A percentile compares a stretch with the other conserved stretches of the same genome.
These are phyloP conservation scores for Chaetops frenatus DNA, from an alignment of 2,113 vertebrate genomes.

Conservation along the genomic window DNA sequence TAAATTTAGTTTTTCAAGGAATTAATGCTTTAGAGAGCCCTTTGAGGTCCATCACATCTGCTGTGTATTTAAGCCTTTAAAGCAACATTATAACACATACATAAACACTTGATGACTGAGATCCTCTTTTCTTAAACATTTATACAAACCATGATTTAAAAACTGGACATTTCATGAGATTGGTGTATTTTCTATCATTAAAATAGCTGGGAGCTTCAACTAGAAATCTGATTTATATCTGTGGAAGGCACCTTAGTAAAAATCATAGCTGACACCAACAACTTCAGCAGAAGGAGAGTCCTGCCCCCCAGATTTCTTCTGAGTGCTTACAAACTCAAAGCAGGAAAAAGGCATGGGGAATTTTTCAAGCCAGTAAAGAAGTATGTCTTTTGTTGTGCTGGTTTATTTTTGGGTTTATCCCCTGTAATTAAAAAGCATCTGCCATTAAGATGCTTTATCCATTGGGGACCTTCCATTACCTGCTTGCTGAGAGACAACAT, in stretches of 20 bases:
- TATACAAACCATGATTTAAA: neutral
- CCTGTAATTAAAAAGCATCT: neutral
- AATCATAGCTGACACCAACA: neutral
- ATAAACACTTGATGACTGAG: neutral
- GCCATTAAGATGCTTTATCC: neutral
- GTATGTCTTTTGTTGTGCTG: accelerated
- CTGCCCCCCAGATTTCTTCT: neutral
- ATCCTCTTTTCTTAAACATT: neutral
- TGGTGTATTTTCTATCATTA: neutral
- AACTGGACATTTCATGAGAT: neutral
- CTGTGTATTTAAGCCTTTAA: neutral
- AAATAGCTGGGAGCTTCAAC: neutral
- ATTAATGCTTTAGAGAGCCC: neutral
- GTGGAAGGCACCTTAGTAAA: neutral
- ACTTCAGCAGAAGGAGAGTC: neutral
- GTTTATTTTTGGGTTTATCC: neutral
- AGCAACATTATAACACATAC: neutral
- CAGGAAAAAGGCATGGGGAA: neutral
- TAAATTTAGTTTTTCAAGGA: neutral
- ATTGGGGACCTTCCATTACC: neutral
- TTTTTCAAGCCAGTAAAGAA: neutral
- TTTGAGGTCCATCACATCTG: neutral
- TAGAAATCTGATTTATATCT: neutral
- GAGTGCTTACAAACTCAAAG: neutral
- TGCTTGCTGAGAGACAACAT: neutral